Evolutionary conservation across 1,140 invertebrate genomes (phyloP).

Genomic region (Dinoponera quadriceps): DNA sequence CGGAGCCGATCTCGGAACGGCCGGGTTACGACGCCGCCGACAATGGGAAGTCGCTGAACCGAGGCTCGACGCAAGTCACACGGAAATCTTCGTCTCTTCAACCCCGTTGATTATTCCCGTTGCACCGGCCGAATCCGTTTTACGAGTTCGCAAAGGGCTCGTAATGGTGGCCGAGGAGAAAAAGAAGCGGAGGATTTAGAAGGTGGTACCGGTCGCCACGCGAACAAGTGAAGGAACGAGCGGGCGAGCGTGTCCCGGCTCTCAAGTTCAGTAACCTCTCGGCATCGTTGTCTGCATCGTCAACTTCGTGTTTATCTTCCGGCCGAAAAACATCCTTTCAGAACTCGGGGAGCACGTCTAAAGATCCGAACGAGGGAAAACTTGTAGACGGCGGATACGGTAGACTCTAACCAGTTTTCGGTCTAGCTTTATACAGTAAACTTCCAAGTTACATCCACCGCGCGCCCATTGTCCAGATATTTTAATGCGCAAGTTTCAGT

Average conservation of each 20-base stretch:
- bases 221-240: not conserved
- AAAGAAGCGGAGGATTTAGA: not conserved
- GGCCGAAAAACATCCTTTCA: not conserved
- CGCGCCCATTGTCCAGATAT: no score
- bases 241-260: no score
- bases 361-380: not conserved
- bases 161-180: not conserved
- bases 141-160: not conserved
- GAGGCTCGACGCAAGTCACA: constrained; percentile 17
- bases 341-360: not conserved
- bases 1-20: constrained; percentile 61
- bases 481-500: no score
- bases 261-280: not conserved
- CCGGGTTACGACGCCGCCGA: constrained; percentile 57
- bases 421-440: not conserved
- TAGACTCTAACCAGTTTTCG: not conserved
- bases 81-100: constrained; percentile 43
- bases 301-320: not conserved
- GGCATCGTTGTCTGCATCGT: not conserved
- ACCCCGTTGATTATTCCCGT: not conserved
- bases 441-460: no score
- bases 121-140: not conserved
- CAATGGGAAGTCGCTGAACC: constrained; percentile 64
- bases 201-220: not conserved
- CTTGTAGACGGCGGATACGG: not conserved